A percentile compares a stretch with the other conserved stretches of the same genome.
phyloP scores from a whole-genome alignment of 2,113 vertebrate species.

The Lepidothrix coronata region DNA sequence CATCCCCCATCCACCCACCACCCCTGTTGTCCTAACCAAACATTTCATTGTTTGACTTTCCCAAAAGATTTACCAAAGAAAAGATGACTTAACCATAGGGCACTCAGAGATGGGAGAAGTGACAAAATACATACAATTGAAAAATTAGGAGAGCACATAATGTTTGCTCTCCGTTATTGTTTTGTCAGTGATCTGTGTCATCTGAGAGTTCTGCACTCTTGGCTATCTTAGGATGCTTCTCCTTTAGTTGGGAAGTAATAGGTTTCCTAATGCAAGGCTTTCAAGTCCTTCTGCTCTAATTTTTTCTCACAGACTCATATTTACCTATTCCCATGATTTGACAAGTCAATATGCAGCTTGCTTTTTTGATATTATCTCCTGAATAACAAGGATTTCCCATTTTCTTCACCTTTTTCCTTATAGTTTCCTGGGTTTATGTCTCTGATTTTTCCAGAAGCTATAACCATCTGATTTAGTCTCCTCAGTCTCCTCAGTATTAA shows the following conservation, averaged over 20 bases:
- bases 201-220: background rate
- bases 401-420: background rate
- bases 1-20: background rate
- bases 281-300: background rate
- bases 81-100: background rate
- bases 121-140: background rate
- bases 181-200: background rate
- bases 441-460: background rate
- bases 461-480: background rate
- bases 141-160: background rate
- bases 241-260: background rate
- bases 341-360: background rate
- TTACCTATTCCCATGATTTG: background rate
- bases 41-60: background rate
- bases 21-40: background rate
- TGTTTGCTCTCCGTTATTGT: background rate
- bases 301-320: background rate
- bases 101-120: background rate
- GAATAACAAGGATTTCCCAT: background rate
- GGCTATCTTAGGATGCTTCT: background rate
- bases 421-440: background rate
- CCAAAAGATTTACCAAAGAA: background rate
- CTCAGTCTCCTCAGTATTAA: background rate
- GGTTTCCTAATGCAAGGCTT: background rate
- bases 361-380: background rate